phyloP scores from a whole-genome alignment of 2,888 invertebrate genomes.

The Byasa hedistus region DNA sequence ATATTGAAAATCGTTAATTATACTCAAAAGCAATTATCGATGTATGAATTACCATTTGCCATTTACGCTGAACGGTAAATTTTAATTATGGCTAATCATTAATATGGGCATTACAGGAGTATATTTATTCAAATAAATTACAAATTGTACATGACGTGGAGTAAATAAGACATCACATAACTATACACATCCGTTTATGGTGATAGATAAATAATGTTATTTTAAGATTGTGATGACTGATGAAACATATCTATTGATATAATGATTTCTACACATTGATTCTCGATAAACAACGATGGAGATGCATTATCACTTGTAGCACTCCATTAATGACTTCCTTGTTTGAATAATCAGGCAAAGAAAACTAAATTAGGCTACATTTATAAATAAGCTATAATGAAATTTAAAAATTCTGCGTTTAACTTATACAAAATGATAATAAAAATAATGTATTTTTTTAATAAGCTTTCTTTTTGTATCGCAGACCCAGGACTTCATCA shows the following conservation, averaged over 20 bases:
- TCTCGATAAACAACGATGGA: no score
- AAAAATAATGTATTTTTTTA: no score
- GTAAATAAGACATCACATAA: no score
- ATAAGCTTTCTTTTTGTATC: no score
- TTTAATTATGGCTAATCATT: background rate
- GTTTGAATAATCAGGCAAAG: background rate
- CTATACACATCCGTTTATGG: no score
- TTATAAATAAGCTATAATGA: background rate
- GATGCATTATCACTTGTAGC: background rate
- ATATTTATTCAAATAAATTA: background rate
- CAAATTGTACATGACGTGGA: background rate
- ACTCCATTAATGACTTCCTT: background rate
- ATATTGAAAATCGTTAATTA: background rate
- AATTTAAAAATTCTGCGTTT: background rate
- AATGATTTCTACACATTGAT: no score
- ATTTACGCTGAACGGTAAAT: background rate
- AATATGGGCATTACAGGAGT: background rate
- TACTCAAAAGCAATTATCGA: background rate
- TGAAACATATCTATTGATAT: no score
- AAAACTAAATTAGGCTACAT: background rate
- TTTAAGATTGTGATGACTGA: no score
- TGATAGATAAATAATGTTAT: no score
- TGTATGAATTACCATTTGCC: background rate
- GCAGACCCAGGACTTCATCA: no score
- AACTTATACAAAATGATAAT: no score